phyloP scores from a whole-genome alignment of 2,888 invertebrate genomes.

The Andrena bucephala region DNA sequence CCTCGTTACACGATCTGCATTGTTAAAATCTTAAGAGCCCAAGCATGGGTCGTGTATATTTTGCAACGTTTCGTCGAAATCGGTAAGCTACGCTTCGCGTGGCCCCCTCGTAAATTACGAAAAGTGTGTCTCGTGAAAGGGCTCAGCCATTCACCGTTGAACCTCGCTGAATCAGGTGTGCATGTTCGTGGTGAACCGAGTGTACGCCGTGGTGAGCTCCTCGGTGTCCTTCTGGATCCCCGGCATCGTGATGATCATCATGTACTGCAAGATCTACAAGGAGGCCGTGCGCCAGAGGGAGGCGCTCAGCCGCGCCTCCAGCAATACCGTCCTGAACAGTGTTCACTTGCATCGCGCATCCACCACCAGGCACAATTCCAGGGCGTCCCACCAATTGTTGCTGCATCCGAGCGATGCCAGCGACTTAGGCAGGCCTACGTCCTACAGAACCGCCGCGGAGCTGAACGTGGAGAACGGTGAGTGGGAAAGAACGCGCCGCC shows the following conservation, averaged over 20 bases:
- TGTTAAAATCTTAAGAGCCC: too few species aligned
- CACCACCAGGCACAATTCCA: conserved; percentile 88
- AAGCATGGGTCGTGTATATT: too few species aligned
- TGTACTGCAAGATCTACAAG: conserved; percentile 93
- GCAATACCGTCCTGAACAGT: conserved; percentile 93
- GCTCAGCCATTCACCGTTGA: conserved; percentile 7
- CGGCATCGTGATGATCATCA: conserved; percentile 95
- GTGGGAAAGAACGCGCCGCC: conserved; percentile 71
- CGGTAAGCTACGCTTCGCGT: too few species aligned
- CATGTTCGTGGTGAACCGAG: conserved; percentile 93
- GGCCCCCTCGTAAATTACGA: too few species aligned
- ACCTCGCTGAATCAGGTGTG: conserved; percentile 86
- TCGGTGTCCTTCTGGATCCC: conserved; percentile 97
- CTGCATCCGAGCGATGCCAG: conserved; percentile 79
- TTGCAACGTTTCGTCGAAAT: too few species aligned
- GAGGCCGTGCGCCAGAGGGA: conserved; percentile 93
- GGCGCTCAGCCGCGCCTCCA: conserved; percentile 92
- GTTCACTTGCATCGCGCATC: conserved; percentile 93
- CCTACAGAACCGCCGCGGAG: conserved; percentile 88
- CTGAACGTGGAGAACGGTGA: conserved; percentile 90
- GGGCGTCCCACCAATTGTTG: conserved; percentile 80
- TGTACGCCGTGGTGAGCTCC: conserved; percentile 94
- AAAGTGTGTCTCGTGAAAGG: neutral
- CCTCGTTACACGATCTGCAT: too few species aligned
- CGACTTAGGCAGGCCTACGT: conserved; percentile 75